Base-by-base conservation (phyloP, 2,113 vertebrate genomes). In the Seriola dumerili region DNA sequence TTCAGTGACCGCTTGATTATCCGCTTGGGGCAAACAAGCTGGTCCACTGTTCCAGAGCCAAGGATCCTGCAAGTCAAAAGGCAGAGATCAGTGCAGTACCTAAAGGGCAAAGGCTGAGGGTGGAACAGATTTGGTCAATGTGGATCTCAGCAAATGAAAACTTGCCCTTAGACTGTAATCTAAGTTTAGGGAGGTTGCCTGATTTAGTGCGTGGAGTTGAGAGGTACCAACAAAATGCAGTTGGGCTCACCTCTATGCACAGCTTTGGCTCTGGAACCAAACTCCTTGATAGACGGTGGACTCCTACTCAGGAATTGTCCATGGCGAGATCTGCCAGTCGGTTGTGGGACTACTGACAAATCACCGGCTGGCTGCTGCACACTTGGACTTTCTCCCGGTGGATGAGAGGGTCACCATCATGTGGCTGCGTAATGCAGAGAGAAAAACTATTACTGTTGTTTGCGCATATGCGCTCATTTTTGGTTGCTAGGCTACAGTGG, bases 271-370 rank as follows among this genome's bases (percentile, higher is more conserved):
- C 12, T 72, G 78, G 73, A 66, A 73, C 55, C 55, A 50, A 55
- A 61, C 67, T 76, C 42, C 69, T 81, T 84, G 71, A 87, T 74
- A 78, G 68, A 84, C 1, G 34, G 25, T 80, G 50, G 62, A 78
- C 36, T 84, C 65, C 57, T 67, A 72, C 76, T 80, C 67, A 63
- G 84, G 76, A 68, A 78, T 72, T 74, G 64, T 80, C 78, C 76
- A 78, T 48, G 38, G 72, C 40, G 46, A 72, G 50, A 74, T 14
- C 25, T 78, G 86, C 80, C 75, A 84, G 72, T 54, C 44, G 8
- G 80, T 50, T 78, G 65, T 81, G 38, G 64, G 50, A 76, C 76
- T 70, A 83, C 44, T 83, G 80, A 89, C 66, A 87, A 87, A 89
- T 87, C 82, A 87, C 70, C 7, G 4, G 29, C 82, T 81, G 65